These are phyloP conservation scores for Pterocles orientalis DNA, from an alignment of 2,113 vertebrate species.

Conservation along the genomic window DNA sequence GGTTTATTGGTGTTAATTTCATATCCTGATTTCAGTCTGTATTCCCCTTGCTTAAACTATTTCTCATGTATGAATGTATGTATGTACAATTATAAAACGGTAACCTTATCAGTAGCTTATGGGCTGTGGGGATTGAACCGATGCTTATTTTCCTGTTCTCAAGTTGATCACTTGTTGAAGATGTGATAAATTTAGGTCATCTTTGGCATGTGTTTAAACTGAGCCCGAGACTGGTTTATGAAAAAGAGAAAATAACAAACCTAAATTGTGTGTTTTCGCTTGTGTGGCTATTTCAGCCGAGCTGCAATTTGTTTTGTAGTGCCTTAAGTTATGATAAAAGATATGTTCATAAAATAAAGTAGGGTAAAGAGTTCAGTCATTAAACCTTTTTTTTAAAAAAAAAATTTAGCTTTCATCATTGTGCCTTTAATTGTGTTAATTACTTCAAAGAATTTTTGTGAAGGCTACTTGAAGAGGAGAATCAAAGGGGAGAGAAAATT, in stretches of 20 bases:
- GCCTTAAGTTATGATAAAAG: constrained; percentile 9
- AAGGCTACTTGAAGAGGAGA: background rate
- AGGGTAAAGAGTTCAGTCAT: constrained; percentile 2
- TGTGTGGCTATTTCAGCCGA: constrained; percentile 25
- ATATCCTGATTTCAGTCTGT: background rate
- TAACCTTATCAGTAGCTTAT: background rate
- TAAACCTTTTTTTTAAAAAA: background rate
- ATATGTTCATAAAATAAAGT: background rate
- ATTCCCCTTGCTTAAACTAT: background rate
- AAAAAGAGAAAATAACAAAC: background rate
- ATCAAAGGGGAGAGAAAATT: constrained; percentile 3
- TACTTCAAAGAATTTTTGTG: constrained; percentile 8
- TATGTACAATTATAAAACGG: background rate
- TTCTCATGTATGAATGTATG: background rate
- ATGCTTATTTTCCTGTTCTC: background rate
- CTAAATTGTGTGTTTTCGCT: background rate
- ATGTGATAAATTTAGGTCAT: constrained; percentile 33
- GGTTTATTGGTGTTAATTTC: background rate
- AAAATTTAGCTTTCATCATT: background rate
- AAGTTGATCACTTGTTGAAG: constrained; percentile 8
- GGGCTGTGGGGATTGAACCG: background rate
- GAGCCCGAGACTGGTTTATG: background rate
- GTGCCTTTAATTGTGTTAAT: constrained; percentile 43
- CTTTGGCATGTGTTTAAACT: constrained; percentile 17
- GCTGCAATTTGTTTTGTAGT: constrained; percentile 22